Conservation (phyloP, 2,888 invertebrate species). For the Hofmannophila pseudospretella region DNA sequence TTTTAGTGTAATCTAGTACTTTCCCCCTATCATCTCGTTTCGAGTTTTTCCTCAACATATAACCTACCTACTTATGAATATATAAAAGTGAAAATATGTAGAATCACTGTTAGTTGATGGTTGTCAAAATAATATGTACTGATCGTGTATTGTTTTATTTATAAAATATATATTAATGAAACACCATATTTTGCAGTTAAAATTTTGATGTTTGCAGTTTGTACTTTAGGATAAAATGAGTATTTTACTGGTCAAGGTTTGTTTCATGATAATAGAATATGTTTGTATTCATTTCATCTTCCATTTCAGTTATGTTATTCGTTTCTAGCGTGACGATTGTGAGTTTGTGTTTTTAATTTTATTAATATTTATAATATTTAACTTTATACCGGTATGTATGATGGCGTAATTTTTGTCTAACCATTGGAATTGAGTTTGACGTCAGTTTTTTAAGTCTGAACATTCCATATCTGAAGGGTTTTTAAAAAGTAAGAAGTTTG, state of each 20-base stretch:
- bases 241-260: conserved; percentile 24
- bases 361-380: conserved; percentile 27
- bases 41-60: conserved; percentile 3
- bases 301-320: conserved; percentile 30
- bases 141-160: conserved; percentile 48
- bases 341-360: conserved; percentile 36
- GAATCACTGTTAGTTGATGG: conserved; percentile 54
- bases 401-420: conserved; percentile 24
- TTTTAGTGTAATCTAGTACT: conserved; percentile 17
- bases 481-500: conserved; percentile 27
- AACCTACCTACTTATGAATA: conserved; percentile 10
- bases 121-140: conserved; percentile 48
- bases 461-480: conserved; percentile 45
- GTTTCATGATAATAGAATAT: conserved; percentile 20
- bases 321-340: conserved; percentile 23
- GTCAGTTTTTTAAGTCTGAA: conserved; percentile 21
- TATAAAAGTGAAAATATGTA: conserved; percentile 32
- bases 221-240: conserved; percentile 41
- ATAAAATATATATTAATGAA: conserved; percentile 34
- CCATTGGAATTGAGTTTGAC: conserved; percentile 20
- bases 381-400: conserved; percentile 13
- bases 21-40: conserved; percentile 3
- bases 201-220: conserved; percentile 44
- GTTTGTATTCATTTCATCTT: conserved; percentile 21
- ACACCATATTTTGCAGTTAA: conserved; percentile 39